A percentile compares a stretch with the other conserved stretches of the same genome.
Conservation (phyloP, 2,888 invertebrate species). For the Megaustenia siamemsis region DNA sequence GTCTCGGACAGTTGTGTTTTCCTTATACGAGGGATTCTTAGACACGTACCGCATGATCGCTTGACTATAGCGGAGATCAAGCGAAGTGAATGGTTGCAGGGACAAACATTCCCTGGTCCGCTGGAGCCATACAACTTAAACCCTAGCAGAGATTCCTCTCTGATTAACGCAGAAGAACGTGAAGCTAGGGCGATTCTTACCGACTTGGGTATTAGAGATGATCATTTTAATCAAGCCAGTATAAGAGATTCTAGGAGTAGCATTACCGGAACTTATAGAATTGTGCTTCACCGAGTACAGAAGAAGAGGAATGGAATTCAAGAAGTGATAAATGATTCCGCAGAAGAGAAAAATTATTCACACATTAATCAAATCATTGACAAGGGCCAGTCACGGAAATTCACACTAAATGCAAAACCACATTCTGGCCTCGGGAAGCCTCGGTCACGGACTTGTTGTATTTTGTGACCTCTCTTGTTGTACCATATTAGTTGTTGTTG, state of each 20-base stretch:
- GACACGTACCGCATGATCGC: conserved; percentile 79
- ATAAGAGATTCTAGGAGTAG: conserved; percentile 84
- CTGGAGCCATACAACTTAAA: conserved; percentile 77
- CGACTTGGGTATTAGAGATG: conserved; percentile 84
- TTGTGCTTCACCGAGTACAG: conserved; percentile 83
- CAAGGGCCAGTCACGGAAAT: not conserved
- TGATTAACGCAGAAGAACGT: conserved; percentile 79
- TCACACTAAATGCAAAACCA: not conserved
- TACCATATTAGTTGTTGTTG: too few relatives aligned
- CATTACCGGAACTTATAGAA: conserved; percentile 87
- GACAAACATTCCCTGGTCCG: conserved; percentile 80
- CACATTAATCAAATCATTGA: conserved; percentile 19
- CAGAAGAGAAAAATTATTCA: conserved; percentile 58
- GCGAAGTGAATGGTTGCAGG: conserved; percentile 83
- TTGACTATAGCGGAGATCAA: conserved; percentile 79
- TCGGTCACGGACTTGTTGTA: conserved; percentile 37
- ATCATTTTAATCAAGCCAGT: conserved; percentile 83
- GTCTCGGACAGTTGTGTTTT: conserved; percentile 79
- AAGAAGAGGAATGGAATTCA: conserved; percentile 71
- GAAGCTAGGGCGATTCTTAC: conserved; percentile 83
- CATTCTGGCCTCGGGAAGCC: conserved; percentile 28
- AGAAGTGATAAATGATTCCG: conserved; percentile 45
- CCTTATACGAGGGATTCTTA: conserved; percentile 79
- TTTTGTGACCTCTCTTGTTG: conserved; percentile 34
- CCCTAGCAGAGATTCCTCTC: conserved; percentile 67